Percentiles rank a stretch among this genome's conserved stretches.
Evolutionary conservation across 1,140 invertebrate genomes (phyloP).

Genomic region (Euwallacea similis): DNA sequence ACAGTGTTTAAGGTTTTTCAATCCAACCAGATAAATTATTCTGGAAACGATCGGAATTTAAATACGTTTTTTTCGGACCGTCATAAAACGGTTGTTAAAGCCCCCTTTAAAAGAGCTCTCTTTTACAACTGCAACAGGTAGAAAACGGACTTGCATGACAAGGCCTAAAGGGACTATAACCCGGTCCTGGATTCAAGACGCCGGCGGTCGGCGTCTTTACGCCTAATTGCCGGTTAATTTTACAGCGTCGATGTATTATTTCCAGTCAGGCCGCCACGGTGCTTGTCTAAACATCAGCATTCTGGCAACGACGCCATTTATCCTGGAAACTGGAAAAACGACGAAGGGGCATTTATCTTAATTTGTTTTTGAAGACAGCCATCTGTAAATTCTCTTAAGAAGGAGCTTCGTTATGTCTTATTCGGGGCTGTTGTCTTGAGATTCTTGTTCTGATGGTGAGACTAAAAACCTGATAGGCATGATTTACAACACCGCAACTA

Average conservation of each 20-base stretch:
- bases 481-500: too few species aligned
- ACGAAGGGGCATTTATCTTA: conserved; percentile 15
- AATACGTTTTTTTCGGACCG: conserved; percentile 1
- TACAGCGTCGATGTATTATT: conserved; percentile 33
- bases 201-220: conserved; percentile 25
- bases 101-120: too few species aligned
- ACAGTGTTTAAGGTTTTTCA: conserved; percentile 20
- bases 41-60: conserved; percentile 9
- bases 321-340: conserved; percentile 19
- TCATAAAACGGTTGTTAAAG: conserved; percentile 9
- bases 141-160: background rate
- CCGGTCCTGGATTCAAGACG: background rate
- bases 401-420: too few species aligned
- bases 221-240: conserved; percentile 36
- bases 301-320: conserved; percentile 21
- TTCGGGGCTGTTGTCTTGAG: too few species aligned
- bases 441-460: too few species aligned
- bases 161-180: background rate
- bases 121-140: conserved; percentile 10
- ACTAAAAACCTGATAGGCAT: too few species aligned
- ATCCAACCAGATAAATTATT: conserved; percentile 12
- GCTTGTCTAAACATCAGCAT: conserved; percentile 31
- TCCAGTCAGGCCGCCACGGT: conserved; percentile 24
- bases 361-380: conserved; percentile 6
- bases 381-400: too few species aligned